phyloP scores from a whole-genome alignment of 2,113 vertebrate genomes.

The Callipepla squamata region DNA sequence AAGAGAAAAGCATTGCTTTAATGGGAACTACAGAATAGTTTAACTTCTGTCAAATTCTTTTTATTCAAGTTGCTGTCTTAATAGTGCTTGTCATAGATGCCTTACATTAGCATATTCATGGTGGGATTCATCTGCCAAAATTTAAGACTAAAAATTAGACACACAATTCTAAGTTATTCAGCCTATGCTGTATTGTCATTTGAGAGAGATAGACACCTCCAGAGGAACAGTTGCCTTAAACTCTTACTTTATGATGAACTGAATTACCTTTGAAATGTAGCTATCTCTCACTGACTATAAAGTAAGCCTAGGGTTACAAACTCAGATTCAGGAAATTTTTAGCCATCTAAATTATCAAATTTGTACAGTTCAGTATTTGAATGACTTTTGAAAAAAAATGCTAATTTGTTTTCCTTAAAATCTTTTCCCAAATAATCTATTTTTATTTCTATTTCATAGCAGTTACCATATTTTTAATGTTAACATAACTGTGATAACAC shows the following conservation, averaged over 20 bases:
- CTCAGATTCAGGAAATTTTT: neutral
- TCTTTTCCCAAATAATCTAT: neutral
- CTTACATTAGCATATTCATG: neutral
- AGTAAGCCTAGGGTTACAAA: neutral
- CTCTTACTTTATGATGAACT: neutral
- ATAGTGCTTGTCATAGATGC: neutral
- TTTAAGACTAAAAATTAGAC: neutral
- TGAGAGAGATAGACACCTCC: neutral
- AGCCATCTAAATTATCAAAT: neutral
- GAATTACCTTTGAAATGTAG: neutral
- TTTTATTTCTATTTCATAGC: neutral
- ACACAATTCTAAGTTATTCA: neutral
- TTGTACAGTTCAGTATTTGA: neutral
- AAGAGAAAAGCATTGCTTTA: neutral
- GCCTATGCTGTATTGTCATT: neutral
- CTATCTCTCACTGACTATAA: neutral
- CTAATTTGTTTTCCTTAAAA: neutral
- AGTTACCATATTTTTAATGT: neutral
- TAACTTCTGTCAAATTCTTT: slow-evolving; percentile 10
- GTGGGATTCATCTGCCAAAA: slow-evolving; percentile 10
- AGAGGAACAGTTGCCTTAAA: neutral
- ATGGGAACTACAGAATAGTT: neutral
- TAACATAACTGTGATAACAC: neutral
- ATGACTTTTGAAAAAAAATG: neutral
- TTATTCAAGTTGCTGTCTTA: slow-evolving; percentile 1